These are phyloP conservation scores for Cuculus canorus DNA, from an alignment of 2,797 vertebrate species.

Conservation along the genomic window DNA sequence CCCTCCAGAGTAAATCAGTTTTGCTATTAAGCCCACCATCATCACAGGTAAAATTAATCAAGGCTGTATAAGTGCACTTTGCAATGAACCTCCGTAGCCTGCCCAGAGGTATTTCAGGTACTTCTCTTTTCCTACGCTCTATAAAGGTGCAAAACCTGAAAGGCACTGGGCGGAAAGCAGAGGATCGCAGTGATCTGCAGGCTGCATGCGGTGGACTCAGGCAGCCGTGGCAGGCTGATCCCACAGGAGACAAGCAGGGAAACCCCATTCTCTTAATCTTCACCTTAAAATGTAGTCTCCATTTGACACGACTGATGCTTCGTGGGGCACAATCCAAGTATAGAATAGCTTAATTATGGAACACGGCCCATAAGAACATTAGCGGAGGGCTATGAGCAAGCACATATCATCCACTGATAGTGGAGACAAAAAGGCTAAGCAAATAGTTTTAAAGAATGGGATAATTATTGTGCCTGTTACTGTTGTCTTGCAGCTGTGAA, in stretches of 20 bases:
- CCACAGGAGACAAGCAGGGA: neutral
- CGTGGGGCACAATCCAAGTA: neutral
- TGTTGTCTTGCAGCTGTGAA: slow-evolving; percentile 49
- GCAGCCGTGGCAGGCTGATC: neutral
- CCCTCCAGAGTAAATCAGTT: neutral
- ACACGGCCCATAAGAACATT: neutral
- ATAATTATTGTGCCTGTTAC: slow-evolving; percentile 47
- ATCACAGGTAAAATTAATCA: rapidly evolving
- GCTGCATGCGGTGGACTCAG: rapidly evolving
- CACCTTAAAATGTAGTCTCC: neutral
- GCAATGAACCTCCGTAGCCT: neutral
- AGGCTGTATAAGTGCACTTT: neutral
- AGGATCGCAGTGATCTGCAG: rapidly evolving
- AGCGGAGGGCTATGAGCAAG: neutral
- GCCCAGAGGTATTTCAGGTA: neutral
- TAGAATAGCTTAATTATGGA: neutral
- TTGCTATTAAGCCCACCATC: neutral
- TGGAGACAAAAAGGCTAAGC: neutral
- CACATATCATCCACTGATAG: neutral
- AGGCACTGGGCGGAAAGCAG: neutral
- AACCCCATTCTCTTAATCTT: neutral
- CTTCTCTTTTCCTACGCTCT: neutral
- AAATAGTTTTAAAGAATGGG: neutral
- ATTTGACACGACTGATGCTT: rapidly evolving
- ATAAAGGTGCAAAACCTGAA: neutral